phyloP scores from a whole-genome alignment of 2,797 vertebrate genomes.

The Anguilla obscura region DNA sequence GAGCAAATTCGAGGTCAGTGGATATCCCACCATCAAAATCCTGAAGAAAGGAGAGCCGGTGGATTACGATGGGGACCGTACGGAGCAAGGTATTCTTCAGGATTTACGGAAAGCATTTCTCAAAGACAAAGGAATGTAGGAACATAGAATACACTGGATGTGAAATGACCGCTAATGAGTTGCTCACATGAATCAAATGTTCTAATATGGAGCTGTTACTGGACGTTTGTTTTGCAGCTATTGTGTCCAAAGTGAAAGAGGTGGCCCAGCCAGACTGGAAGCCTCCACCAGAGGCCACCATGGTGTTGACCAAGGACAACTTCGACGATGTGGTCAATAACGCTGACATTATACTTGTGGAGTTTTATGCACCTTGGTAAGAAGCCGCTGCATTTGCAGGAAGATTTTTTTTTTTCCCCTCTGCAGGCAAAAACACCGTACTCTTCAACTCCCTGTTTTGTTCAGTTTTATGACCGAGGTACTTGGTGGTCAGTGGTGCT shows the following conservation, averaged over 20 bases:
- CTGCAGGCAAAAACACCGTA: background rate
- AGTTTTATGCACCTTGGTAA: slow-evolving; percentile 98
- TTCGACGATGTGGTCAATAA: slow-evolving; percentile 85
- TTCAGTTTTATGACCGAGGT: background rate
- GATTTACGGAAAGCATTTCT: background rate
- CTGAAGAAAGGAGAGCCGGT: slow-evolving; percentile 89
- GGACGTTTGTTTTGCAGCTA: slow-evolving; percentile 72
- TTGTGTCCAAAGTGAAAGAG: slow-evolving; percentile 86
- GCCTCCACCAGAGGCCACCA: slow-evolving; percentile 87
- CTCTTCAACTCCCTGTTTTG: background rate
- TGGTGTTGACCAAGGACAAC: slow-evolving; percentile 89
- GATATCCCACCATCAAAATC: slow-evolving; percentile 96
- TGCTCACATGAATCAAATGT: background rate
- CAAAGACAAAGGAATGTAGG: background rate
- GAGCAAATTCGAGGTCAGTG: slow-evolving; percentile 85
- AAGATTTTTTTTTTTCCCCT: background rate
- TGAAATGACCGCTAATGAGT: background rate
- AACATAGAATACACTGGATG: background rate
- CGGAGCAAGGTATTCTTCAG: slow-evolving; percentile 76
- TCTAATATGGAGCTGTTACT: background rate
- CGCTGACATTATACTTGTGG: slow-evolving; percentile 94
- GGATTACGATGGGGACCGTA: slow-evolving; percentile 89
- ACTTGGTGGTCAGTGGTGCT: background rate
- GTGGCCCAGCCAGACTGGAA: slow-evolving; percentile 88
- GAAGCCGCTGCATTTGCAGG: slow-evolving; percentile 41